Evolutionary conservation across 2,888 invertebrate species (phyloP), one percentile per base, ranked within the genome.

Genomic region (Latrodectus elegans): DNA sequence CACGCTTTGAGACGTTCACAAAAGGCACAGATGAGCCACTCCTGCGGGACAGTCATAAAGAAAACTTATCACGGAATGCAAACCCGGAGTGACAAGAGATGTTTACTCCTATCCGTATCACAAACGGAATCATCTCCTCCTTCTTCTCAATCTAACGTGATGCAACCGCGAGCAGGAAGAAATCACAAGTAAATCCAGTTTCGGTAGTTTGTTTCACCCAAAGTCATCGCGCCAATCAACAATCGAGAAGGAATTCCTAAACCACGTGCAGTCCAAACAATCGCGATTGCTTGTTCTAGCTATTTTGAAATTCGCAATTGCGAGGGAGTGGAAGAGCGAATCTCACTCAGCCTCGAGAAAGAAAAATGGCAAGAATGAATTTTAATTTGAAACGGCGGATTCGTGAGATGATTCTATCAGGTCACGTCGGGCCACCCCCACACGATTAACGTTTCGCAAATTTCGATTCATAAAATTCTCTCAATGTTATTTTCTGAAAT

Each of bases 181-280:
- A 60, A 60, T 60, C 68, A 84, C 67, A 52, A 52, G 84, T 73
- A 84, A 84, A 68, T 80, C 85, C 85, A 85, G 85, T 85, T 85
- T 84, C 71, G 4, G 55, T 53, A 17, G 68, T 38, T 38, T 65
- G 51, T 49, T 52, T 17, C 14, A 71, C 14, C 17, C 68, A n/a
- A 52, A 55, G 60, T n/a, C n/a, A 15, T 60, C n/a, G 14, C 60
- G 60, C 60, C 60, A 60, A 60, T 60, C 60, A 60, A 60, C 60
- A 15, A 60, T 60, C 60, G 60, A 60, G 60, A 60, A 60, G 9
- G n/a, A 60, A 60, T 60, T 60, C 60, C 60, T 11, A 11, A 60
- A 60, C 60, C 12, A 60, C 60, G 60, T 60, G 60, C 60, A 60
- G 12, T 11, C 6, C 14, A 60, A 60, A 60, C 60, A 60, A 60